Percentiles rank a stretch among this genome's conserved stretches.
Conservation (phyloP, 2,797 vertebrate species). For the Columba guinea region DNA sequence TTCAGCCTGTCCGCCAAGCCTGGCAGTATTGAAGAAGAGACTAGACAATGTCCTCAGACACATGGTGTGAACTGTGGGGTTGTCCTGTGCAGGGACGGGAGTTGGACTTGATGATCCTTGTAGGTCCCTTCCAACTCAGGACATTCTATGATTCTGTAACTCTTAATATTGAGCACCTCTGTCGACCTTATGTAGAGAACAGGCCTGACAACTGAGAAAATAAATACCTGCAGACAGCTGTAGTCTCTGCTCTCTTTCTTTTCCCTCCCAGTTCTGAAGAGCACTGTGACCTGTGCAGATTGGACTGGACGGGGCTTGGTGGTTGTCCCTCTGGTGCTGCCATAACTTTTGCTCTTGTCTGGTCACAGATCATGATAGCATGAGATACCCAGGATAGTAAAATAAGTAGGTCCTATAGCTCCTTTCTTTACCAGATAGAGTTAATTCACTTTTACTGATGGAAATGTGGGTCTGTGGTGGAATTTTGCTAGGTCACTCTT, state of each 20-base stretch:
- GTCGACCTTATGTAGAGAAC: neutral
- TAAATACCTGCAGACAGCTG: neutral
- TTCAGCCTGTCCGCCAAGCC: neutral
- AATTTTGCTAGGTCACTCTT: neutral
- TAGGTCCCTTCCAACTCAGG: too few species aligned
- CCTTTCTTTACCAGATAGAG: neutral
- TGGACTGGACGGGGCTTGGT: neutral
- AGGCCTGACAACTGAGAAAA: neutral
- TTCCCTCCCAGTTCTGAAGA: neutral
- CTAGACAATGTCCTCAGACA: too few species aligned
- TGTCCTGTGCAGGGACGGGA: too few species aligned
- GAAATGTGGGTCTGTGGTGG: neutral
- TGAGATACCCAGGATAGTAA: neutral
- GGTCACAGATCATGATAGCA: neutral
- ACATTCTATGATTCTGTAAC: too few species aligned
- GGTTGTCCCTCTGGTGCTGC: neutral
- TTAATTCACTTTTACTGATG: neutral
- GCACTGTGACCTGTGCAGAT: neutral
- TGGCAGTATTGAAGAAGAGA: too few species aligned
- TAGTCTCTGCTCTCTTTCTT: neutral
- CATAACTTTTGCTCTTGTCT: neutral
- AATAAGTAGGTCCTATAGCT: neutral
- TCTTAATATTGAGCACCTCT: neutral
- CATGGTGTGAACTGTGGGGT: too few species aligned
- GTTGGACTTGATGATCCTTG: too few species aligned